These are phyloP conservation scores for Distichodus sexfasciatus DNA, from an alignment of 2,797 vertebrate genomes.

Conservation along the genomic window DNA sequence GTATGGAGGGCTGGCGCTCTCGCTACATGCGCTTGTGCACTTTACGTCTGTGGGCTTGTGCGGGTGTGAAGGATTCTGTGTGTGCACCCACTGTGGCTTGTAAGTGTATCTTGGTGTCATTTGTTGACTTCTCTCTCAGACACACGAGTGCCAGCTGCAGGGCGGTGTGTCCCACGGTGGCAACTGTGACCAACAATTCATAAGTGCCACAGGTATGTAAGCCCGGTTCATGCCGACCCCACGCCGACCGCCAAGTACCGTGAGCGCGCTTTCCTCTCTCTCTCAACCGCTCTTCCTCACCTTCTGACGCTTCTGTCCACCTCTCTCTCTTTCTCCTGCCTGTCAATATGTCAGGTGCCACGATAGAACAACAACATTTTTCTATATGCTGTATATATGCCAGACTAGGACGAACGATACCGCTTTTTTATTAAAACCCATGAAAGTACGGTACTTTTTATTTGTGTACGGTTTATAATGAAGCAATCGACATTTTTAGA, in stretches of 20 bases:
- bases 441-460: too few species aligned
- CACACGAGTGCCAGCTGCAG: slow-evolving; percentile 91
- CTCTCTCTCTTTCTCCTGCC: background rate
- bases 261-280: slow-evolving; percentile 71
- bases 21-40: too few species aligned
- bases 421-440: too few species aligned
- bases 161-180: slow-evolving; percentile 91
- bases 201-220: slow-evolving; percentile 96
- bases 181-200: slow-evolving; percentile 89
- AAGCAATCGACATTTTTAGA: too few species aligned
- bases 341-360: too few species aligned
- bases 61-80: background rate
- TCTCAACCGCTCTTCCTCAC: background rate
- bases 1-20: too few species aligned
- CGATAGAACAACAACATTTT: too few species aligned
- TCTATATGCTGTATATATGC: too few species aligned
- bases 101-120: background rate
- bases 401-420: too few species aligned
- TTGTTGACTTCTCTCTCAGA: slow-evolving; percentile 78
- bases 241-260: slow-evolving; percentile 84
- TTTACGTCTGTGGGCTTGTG: slow-evolving; percentile 24
- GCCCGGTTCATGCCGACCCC: slow-evolving; percentile 86
- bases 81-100: background rate
- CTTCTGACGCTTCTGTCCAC: background rate
- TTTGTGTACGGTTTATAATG: too few species aligned